A percentile compares a stretch with the other conserved stretches of the same genome.
phyloP scores from a whole-genome alignment of 2,113 vertebrate species.

The Siniperca chuatsi region DNA sequence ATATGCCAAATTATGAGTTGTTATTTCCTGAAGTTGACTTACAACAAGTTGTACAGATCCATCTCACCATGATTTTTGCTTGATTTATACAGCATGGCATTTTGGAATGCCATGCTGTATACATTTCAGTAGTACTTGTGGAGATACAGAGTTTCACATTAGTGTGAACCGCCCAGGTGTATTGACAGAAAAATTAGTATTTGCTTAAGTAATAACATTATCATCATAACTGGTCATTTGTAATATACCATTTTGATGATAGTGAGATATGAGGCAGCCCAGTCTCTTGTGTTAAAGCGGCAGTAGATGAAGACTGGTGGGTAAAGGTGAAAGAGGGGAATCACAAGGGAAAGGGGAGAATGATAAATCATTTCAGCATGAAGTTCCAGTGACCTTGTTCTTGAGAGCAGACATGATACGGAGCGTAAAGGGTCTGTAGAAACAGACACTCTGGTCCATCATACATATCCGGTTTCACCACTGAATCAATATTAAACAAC shows the following conservation, averaged over 20 bases:
- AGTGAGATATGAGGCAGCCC: neutral
- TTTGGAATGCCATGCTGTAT: neutral
- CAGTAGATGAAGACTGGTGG: neutral
- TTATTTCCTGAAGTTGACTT: neutral
- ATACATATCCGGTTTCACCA: constrained; percentile 28
- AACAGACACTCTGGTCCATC: constrained; percentile 3
- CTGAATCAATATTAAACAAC: constrained; percentile 44
- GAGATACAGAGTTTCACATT: neutral
- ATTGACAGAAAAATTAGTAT: neutral
- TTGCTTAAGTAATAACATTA: neutral
- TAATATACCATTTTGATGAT: neutral
- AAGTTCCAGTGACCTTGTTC: constrained; percentile 41
- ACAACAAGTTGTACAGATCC: neutral
- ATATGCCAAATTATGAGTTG: neutral
- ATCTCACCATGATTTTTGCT: neutral
- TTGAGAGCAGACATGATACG: constrained; percentile 30
- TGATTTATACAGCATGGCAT: no score
- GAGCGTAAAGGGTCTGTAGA: constrained; percentile 11
- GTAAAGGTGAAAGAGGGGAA: constrained; percentile 2
- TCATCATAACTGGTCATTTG: neutral
- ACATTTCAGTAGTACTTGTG: neutral
- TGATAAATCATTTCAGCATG: constrained; percentile 39
- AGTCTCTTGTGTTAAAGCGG: neutral
- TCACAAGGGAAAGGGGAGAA: neutral
- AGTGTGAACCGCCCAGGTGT: neutral